Base-by-base conservation (phyloP, 2,113 vertebrate genomes). In the Panthera uncia region DNA sequence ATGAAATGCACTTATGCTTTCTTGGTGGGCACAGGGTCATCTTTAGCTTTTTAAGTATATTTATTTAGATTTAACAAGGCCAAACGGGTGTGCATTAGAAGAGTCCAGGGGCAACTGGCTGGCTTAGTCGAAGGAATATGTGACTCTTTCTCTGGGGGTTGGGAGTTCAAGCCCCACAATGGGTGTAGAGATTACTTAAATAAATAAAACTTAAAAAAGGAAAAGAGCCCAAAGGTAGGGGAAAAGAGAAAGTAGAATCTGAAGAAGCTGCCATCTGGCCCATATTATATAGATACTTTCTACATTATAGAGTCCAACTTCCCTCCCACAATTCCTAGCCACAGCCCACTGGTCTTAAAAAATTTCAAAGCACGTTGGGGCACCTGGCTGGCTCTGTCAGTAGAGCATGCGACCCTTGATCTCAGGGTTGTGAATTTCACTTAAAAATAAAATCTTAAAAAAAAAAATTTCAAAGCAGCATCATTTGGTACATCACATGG, bases 41-140 rank as follows among this genome's bases (percentile, higher is more conserved):
- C 41, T 74, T 91, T 88, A 55, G 41, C 81, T 93, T 45, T 33
- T 92, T 31, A 84, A 5, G 68, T 18, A 27, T 83, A 61, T 66
- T 95, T 93, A 45, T 73, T 79, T 87, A 93, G 52, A 25, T 61
- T 83, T 83, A 82, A 94, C 57, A 92, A 92, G 33, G 48, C 52
- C 81, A 94, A 81, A 65, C 50, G 10, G 1, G 21, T 90, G 5
- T 9, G 3, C n/a, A 33, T 38, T 66, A 85, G 80, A 92, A 94
- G 45, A 96, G 10, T 57, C 10, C 21, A 63, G 69, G 21, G 36
- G 36, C 23, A 36, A 10, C 69, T 73, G 36, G 10, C 69, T 73
- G 69, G 69, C 69, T 73, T 38, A 73, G 16, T 36, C 18, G 2
- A 36, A 73, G 36, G 69, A 73, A 21, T 38, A 19, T 38, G 69